Percentiles rank a stretch among this genome's conserved stretches.
Conservation (phyloP, 2,888 invertebrate species). For the Clusia tigrina region DNA sequence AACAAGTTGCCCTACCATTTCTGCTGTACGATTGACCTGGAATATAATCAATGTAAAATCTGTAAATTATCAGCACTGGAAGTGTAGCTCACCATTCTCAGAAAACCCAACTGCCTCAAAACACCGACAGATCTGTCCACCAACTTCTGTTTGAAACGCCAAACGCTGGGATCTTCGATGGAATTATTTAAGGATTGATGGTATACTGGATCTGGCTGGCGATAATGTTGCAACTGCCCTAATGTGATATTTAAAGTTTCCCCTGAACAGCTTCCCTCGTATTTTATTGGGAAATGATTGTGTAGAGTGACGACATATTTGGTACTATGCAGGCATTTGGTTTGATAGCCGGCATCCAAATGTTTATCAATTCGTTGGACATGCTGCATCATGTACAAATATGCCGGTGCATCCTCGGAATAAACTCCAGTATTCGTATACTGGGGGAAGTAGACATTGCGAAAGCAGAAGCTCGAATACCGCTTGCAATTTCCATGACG, state of each 20-base stretch:
- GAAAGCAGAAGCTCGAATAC: slow-evolving; percentile 76
- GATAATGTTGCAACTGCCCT: slow-evolving; percentile 49
- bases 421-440: slow-evolving; percentile 73
- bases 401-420: slow-evolving; percentile 70
- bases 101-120: slow-evolving; percentile 10
- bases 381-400: slow-evolving; percentile 89
- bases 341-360: slow-evolving; percentile 85
- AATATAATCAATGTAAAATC: no score
- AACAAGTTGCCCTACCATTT: no score
- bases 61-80: no score
- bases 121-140: not conserved
- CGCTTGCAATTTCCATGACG: slow-evolving; percentile 72
- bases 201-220: slow-evolving; percentile 29
- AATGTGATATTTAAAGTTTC: slow-evolving; percentile 72
- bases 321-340: slow-evolving; percentile 90
- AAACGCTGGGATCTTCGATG: slow-evolving; percentile 41
- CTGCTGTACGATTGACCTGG: no score
- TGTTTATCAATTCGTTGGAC: slow-evolving; percentile 84
- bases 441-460: slow-evolving; percentile 85
- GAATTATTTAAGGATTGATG: no score
- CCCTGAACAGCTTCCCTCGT: slow-evolving; percentile 69
- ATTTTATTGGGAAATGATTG: slow-evolving; percentile 88
- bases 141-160: slow-evolving; percentile 34
- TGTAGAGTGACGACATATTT: slow-evolving; percentile 83
- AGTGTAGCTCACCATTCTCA: slow-evolving; percentile 7